These are phyloP conservation scores for Muschampia staudingeri DNA, from an alignment of 2,888 invertebrate genomes.

Conservation along the genomic window DNA sequence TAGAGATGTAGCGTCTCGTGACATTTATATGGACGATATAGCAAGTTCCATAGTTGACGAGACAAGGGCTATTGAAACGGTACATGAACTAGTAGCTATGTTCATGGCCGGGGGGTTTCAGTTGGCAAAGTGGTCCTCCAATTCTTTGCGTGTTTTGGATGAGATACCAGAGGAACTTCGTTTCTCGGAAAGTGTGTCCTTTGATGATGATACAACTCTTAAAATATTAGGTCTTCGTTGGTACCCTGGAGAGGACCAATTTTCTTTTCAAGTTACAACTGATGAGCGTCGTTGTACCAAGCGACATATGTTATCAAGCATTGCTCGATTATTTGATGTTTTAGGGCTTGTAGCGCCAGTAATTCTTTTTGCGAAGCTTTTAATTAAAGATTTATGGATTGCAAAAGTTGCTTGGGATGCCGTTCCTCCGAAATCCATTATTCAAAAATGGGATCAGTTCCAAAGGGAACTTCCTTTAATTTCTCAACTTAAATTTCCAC, in stretches of 20 bases:
- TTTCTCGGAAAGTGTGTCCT: background rate
- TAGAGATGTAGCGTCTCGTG: too few relatives aligned
- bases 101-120: too few relatives aligned
- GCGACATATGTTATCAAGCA: too few relatives aligned
- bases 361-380: background rate
- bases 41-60: too few relatives aligned
- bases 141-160: background rate
- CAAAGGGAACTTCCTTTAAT: background rate
- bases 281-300: too few relatives aligned
- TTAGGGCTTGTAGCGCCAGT: background rate
- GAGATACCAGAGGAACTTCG: background rate
- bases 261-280: too few relatives aligned
- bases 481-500: background rate
- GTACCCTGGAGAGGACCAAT: too few relatives aligned
- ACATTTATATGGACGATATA: too few relatives aligned
- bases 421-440: background rate
- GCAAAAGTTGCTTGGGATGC: background rate
- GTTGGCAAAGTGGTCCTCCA: too few relatives aligned
- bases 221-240: background rate
- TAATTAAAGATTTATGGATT: constrained; percentile 2
- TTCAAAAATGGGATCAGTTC: background rate
- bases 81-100: too few relatives aligned
- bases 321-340: too few relatives aligned
- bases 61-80: too few relatives aligned
- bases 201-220: background rate